These are phyloP conservation scores for Sebastes jordani DNA, from an alignment of 2,797 vertebrate species.

Conservation along the genomic window DNA sequence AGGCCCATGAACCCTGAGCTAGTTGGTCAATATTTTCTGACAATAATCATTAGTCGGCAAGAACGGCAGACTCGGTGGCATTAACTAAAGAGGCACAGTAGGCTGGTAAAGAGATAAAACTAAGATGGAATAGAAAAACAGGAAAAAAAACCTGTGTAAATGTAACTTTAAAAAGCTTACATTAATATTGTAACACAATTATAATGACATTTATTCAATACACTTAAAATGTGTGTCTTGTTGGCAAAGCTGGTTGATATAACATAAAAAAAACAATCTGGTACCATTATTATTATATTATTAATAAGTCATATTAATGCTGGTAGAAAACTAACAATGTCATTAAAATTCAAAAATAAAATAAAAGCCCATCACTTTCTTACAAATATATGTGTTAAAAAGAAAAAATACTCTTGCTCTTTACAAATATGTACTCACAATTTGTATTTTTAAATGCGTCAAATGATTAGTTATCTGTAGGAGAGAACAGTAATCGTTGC, in stretches of 20 bases:
- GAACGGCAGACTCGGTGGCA: not conserved
- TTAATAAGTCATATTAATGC: not conserved
- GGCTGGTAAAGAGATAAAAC: not conserved
- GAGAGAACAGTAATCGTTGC: slow-evolving; percentile 1
- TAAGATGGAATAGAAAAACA: not conserved
- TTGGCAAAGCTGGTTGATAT: not conserved
- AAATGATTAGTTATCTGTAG: not conserved
- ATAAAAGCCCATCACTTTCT: not conserved
- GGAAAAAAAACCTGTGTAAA: not conserved
- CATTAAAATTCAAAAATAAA: not conserved
- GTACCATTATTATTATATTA: not conserved
- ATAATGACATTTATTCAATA: not conserved
- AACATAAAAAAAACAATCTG: not conserved
- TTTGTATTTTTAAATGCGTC: fast-evolving
- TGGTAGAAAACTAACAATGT: not conserved
- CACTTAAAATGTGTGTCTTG: not conserved
- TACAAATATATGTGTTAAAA: not conserved
- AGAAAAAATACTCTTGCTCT: not conserved
- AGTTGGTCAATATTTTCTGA: slow-evolving; percentile 1
- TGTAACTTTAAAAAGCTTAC: not conserved
- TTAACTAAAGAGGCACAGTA: not conserved
- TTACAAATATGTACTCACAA: not conserved
- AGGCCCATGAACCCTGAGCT: not conserved
- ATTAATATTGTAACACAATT: not conserved
- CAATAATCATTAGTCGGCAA: slow-evolving; percentile 21